phyloP scores from a whole-genome alignment of 2,113 vertebrate genomes.

The Ochotona curzoniae region DNA sequence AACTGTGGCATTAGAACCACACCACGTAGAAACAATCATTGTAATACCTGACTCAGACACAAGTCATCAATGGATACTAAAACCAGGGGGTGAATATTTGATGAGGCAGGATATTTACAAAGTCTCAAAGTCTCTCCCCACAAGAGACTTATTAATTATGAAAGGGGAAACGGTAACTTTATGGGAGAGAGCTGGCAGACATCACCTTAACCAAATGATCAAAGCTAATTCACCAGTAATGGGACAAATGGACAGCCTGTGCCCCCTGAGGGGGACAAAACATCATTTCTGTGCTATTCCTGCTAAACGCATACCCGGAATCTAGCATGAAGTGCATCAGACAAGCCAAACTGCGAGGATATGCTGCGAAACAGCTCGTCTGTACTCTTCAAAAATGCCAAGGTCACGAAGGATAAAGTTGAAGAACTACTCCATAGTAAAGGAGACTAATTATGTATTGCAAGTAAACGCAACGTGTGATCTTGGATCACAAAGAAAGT shows the following conservation, averaged over 20 bases:
- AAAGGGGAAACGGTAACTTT: slow-evolving; percentile 53
- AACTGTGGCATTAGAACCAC: slow-evolving; percentile 24
- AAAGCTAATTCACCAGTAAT: slow-evolving; percentile 54
- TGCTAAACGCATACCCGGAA: background rate
- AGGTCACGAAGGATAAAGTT: slow-evolving; percentile 18
- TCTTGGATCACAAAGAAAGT: background rate
- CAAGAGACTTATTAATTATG: slow-evolving; percentile 71
- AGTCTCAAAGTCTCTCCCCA: slow-evolving; percentile 62
- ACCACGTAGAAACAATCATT: background rate
- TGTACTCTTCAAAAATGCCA: slow-evolving; percentile 23
- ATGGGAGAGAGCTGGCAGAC: slow-evolving; percentile 53
- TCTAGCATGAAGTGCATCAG: slow-evolving; percentile 5
- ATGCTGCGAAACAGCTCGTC: slow-evolving; percentile 9
- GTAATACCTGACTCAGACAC: slow-evolving; percentile 29
- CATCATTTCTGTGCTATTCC: background rate
- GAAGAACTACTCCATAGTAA: slow-evolving; percentile 5
- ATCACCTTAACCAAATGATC: slow-evolving; percentile 64
- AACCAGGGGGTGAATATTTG: slow-evolving; percentile 58
- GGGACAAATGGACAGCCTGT: background rate
- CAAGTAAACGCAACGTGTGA: background rate
- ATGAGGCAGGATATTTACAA: slow-evolving; percentile 56
- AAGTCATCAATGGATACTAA: slow-evolving; percentile 43
- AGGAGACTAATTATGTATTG: background rate
- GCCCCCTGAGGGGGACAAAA: background rate
- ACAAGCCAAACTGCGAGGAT: background rate